Conservation (phyloP, 2,888 invertebrate genomes). For the Monopis laevigella region DNA sequence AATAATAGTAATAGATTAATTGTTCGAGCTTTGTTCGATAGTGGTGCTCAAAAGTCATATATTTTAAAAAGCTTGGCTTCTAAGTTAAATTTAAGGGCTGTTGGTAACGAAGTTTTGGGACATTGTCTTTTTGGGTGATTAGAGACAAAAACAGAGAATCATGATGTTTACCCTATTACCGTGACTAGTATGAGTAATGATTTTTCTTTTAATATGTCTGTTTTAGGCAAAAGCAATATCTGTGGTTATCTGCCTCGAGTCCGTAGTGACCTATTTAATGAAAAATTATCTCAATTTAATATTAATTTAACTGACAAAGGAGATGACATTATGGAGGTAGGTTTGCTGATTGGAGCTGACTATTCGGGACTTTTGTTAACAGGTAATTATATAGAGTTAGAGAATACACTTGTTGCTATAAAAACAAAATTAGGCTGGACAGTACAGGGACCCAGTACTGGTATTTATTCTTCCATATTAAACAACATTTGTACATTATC, state of each 20-base stretch:
- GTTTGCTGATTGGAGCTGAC: conserved; percentile 6
- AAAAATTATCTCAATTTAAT: too few relatives aligned
- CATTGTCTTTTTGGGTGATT: conserved; percentile 1
- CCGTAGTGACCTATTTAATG: not conserved
- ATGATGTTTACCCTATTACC: not conserved
- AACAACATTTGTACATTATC: conserved; percentile 2
- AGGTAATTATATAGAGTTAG: not conserved
- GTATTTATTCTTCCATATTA: not conserved
- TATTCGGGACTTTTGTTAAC: not conserved
- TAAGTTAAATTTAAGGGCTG: not conserved
- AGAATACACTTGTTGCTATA: conserved; percentile 1
- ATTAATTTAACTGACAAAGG: too few relatives aligned
- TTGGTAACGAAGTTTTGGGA: not conserved
- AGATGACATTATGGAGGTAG: not conserved
- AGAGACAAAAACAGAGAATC: not conserved
- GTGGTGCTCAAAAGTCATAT: conserved; percentile 5
- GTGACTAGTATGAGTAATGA: conserved; percentile 5
- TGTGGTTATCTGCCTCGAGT: conserved; percentile 2
- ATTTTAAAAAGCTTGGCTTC: not conserved
- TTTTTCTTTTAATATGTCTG: conserved; percentile 1
- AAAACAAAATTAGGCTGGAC: conserved; percentile 9
- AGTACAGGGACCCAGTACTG: not conserved
- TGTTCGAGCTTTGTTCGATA: conserved; percentile 4
- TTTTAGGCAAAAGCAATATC: not conserved
- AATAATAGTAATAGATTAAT: not conserved